A percentile compares a stretch with the other conserved stretches of the same genome.
Conservation (phyloP, 2,888 invertebrate genomes). For the Synanthedon myopaeformis region DNA sequence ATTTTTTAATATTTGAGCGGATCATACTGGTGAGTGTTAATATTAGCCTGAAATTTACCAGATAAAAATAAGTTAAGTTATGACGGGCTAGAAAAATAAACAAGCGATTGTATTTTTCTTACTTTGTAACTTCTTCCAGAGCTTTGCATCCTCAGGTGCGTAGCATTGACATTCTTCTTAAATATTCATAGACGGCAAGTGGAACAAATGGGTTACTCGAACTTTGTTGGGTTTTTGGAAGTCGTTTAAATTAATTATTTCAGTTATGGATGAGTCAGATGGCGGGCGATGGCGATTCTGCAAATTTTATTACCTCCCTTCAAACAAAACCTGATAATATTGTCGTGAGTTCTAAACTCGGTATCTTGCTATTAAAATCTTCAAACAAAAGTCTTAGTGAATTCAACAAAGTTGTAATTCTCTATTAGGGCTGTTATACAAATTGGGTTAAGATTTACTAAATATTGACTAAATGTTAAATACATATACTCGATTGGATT, state of each 20-base stretch:
- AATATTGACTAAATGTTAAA: no score
- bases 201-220: neutral
- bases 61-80: no score
- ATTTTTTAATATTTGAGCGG: no score
- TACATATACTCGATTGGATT: no score
- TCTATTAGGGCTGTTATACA: no score
- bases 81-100: no score
- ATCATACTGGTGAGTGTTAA: no score
- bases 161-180: neutral
- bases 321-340: neutral
- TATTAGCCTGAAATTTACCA: no score
- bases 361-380: neutral
- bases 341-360: neutral
- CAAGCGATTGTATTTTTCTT: no score
- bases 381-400: neutral
- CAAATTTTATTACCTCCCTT: constrained; percentile 5
- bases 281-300: constrained; percentile 2
- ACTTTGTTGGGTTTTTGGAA: constrained; percentile 10
- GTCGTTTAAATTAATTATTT: constrained; percentile 13
- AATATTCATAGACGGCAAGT: neutral
- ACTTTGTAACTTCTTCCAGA: no score
- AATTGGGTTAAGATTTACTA: no score
- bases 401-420: no score
- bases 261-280: constrained; percentile 10
- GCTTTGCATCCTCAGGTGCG: neutral